phyloP scores from a whole-genome alignment of 2,888 invertebrate species.

The Drosophila suboccidentalis region DNA sequence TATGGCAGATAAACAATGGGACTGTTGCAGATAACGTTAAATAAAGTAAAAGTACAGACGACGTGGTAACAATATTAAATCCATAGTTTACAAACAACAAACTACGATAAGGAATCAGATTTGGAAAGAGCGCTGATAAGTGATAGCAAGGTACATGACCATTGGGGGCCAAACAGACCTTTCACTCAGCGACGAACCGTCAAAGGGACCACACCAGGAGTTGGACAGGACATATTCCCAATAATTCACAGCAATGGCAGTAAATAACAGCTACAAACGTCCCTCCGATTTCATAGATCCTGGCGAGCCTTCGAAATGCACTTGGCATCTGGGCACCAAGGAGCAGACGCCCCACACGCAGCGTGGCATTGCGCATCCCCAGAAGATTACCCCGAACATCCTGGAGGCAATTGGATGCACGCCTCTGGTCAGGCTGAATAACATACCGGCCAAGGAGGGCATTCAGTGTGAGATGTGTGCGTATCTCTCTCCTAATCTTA shows the following conservation, averaged over 20 bases:
- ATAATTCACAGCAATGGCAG: conserved; percentile 60
- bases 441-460: conserved; percentile 91
- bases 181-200: conserved; percentile 25
- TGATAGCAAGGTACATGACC: conserved; percentile 13
- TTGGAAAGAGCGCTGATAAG: neutral
- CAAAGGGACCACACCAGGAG: conserved; percentile 18
- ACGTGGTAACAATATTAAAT: neutral
- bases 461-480: conserved; percentile 95
- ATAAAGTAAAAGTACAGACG: neutral
- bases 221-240: neutral
- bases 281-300: conserved; percentile 83
- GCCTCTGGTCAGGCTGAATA: conserved; percentile 93
- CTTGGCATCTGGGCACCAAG: conserved; percentile 81
- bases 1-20: neutral
- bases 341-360: conserved; percentile 77
- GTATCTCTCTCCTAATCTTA: conserved; percentile 83
- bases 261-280: conserved; percentile 65
- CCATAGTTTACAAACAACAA: conserved; percentile 7
- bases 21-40: neutral
- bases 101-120: conserved; percentile 1
- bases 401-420: conserved; percentile 93
- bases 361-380: conserved; percentile 74
- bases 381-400: conserved; percentile 87
- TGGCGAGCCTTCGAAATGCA: conserved; percentile 82
- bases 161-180: conserved; percentile 13